These are phyloP conservation scores for Yasuhikotakia modesta DNA, from an alignment of 2,797 vertebrate genomes.

Conservation along the genomic window DNA sequence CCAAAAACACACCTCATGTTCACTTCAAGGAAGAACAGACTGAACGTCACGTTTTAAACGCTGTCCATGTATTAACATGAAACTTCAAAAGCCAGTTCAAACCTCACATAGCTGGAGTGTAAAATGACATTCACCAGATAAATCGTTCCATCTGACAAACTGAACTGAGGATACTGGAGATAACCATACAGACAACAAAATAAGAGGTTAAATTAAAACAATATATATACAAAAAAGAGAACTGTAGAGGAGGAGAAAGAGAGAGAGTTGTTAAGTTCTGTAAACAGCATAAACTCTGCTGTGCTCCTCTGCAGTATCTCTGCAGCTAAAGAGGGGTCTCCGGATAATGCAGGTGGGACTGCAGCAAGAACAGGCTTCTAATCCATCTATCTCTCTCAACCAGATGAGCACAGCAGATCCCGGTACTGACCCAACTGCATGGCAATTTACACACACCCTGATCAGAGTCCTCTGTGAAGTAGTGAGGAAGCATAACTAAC, in stretches of 20 bases:
- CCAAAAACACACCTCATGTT: not conserved
- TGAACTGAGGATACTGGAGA: not conserved
- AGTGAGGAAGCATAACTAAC: not conserved
- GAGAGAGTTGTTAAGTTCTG: not conserved
- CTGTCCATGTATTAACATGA: not conserved
- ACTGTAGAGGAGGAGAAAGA: conserved; percentile 19
- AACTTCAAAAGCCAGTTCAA: not conserved
- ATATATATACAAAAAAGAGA: not conserved
- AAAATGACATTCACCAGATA: conserved; percentile 4
- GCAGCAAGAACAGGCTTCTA: conserved; percentile 50
- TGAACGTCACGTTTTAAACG: not conserved
- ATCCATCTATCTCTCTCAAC: conserved; percentile 56
- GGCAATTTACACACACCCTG: conserved; percentile 33
- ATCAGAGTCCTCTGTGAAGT: conserved; percentile 42
- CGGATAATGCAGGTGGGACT: conserved; percentile 47
- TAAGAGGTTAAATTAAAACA: not conserved
- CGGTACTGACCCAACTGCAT: conserved; percentile 46
- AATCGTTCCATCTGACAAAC: conserved; percentile 10
- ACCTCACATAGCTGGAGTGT: not conserved
- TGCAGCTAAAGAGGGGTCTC: conserved; percentile 3
- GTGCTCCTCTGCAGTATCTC: conserved; percentile 42
- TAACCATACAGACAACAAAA: not conserved
- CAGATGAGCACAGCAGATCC: conserved; percentile 46
- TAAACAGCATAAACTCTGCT: too few relatives aligned
- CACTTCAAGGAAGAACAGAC: not conserved